Percentiles rank a stretch among this genome's conserved stretches.
These are phyloP conservation scores for Trachymyrmex cornetzi DNA, from an alignment of 1,140 invertebrate species.

Conservation along the genomic window DNA sequence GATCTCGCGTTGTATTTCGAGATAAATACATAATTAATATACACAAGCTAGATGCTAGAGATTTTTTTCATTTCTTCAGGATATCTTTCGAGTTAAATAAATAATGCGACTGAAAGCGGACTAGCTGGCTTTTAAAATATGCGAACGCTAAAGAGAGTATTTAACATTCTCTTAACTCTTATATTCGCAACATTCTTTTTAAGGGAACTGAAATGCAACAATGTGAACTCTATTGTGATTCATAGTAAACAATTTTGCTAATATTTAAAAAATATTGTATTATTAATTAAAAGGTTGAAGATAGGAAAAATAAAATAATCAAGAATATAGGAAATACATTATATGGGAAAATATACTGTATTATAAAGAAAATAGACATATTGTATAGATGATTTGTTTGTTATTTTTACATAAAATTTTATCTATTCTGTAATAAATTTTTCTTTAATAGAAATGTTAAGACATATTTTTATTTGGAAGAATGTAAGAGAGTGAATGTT, in stretches of 20 bases:
- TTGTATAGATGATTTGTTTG: too few relatives aligned
- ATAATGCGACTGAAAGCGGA: conserved; percentile 12
- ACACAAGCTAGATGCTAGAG: not conserved
- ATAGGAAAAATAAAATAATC: not conserved
- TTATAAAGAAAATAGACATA: not conserved
- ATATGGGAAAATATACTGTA: too few relatives aligned
- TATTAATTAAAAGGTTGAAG: not conserved
- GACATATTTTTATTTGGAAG: not conserved
- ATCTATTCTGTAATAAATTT: not conserved
- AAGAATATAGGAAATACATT: not conserved
- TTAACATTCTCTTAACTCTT: conserved; percentile 1
- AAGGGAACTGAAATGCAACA: not conserved
- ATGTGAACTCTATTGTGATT: not conserved
- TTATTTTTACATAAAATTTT: not conserved
- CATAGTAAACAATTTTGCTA: not conserved
- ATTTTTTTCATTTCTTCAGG: conserved; percentile 22
- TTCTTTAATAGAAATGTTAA: not conserved
- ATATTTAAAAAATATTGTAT: not conserved
- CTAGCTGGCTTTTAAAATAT: conserved; percentile 13
- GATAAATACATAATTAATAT: conserved; percentile 46
- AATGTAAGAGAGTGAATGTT: not conserved
- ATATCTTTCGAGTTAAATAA: conserved; percentile 40
- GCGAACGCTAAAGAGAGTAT: conserved; percentile 33
- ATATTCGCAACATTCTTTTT: not conserved
- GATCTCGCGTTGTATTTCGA: not conserved